Conservation (phyloP, 2,113 vertebrate species). For the Eonycteris spelaea region DNA sequence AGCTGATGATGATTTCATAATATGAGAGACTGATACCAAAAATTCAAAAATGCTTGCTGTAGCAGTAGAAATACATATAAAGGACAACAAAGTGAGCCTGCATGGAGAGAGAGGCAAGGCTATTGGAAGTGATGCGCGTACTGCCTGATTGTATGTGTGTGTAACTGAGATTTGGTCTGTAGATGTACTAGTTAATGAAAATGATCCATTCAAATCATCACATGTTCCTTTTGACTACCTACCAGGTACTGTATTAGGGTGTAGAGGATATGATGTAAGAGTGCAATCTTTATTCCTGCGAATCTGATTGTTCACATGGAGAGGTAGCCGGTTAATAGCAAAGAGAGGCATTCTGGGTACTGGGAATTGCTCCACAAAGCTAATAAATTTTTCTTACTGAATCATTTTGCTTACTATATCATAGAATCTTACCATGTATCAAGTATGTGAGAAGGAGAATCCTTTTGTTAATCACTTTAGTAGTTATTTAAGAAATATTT, state of each 20-base stretch:
- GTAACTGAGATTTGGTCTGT: neutral
- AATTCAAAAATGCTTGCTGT: neutral
- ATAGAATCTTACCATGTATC: neutral
- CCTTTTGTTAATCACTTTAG: constrained; percentile 23
- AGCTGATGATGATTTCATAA: neutral
- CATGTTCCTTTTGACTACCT: neutral
- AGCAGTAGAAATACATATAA: neutral
- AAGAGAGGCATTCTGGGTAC: neutral
- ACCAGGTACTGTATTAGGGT: neutral
- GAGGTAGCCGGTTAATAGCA: neutral
- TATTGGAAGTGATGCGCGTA: neutral
- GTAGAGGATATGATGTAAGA: neutral
- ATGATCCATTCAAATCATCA: neutral
- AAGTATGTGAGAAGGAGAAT: neutral
- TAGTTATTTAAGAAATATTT: neutral
- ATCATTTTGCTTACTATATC: constrained; percentile 17
- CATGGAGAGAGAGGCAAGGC: neutral
- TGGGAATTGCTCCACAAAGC: neutral
- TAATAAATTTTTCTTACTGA: neutral
- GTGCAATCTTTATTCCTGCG: neutral
- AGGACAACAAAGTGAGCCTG: neutral
- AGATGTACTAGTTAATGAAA: neutral
- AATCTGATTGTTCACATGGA: neutral
- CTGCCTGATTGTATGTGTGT: neutral
- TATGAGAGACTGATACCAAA: neutral